Base-by-base conservation (phyloP, 2,113 vertebrate species). In the Acrocephalus kingi region DNA sequence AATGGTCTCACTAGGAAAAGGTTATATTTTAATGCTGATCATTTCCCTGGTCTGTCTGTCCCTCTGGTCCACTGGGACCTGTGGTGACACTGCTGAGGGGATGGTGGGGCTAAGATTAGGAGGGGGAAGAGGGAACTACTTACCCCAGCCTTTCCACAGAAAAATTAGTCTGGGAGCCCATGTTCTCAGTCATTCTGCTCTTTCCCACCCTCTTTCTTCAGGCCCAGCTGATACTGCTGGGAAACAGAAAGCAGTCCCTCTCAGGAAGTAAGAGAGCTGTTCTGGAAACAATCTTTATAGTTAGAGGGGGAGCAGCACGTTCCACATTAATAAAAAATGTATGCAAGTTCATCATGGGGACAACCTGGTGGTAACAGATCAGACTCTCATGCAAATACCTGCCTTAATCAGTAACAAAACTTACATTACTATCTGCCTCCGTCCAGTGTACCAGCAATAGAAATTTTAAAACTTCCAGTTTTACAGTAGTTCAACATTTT, bases 81-180 rank as follows among this genome's bases (percentile, higher is more conserved):
- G 49, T 55, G 55, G 51, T 81, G 68, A 69, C 51, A 41, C 24
- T 84, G 45, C 25, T 56, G 35, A 56, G 24, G 55, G 31, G 7
- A n/a, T 33, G 31, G n/a, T 1, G 1, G 17, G 28, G 33, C 49
- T 61, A 19, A 77, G 51, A 52, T 0, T 56, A 51, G 62, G 51
- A n/a, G 6, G 11, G 33, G 67, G 15, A 82, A 71, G 19, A 75
- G 7, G 6, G 18, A 86, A 46, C 45, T 69, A 24, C 59, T 76
- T 39, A 46, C 41, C 61, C 35, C 27, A 84, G 31, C 41, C n/a
- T 77, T 0, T 0, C n/a, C n/a, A 10, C 0, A 0, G 41, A 91
- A 35, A 46, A 83, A 17, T 48, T 37, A 13, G 6, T 72, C 58
- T 67, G 56, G 43, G 35, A 62, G 11, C 6, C 54, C 27, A 9